Conservation (phyloP, 2,888 invertebrate species). For the Cephus runcator region DNA sequence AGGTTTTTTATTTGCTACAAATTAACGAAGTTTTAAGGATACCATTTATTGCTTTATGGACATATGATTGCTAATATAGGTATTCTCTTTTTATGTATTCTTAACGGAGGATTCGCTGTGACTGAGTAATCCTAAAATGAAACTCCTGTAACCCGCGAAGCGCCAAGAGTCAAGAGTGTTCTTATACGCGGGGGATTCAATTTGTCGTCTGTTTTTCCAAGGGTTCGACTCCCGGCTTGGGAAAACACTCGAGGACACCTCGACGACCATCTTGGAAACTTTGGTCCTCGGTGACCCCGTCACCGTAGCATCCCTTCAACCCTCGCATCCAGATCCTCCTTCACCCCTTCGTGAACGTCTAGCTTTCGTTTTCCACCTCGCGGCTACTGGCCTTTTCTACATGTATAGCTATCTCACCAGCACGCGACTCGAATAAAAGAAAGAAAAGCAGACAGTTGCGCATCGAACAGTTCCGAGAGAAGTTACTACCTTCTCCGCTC, state of each 20-base stretch:
- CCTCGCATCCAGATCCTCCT: conserved; percentile 7
- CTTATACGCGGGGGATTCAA: conserved; percentile 61
- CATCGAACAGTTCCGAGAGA: no score
- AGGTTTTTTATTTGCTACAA: no score
- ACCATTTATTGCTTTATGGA: no score
- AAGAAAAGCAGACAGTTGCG: no score
- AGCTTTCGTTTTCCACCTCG: neutral
- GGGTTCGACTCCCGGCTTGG: conserved; percentile 65
- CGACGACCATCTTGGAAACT: conserved; percentile 53
- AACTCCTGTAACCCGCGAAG: conserved; percentile 2
- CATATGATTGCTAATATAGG: no score
- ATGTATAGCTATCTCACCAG: no score
- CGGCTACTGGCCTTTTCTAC: no score
- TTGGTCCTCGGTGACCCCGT: conserved; percentile 16
- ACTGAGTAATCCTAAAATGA: conserved; percentile 7
- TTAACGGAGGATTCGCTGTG: no score
- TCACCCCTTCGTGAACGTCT: neutral
- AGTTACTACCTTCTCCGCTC: no score
- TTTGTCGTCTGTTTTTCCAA: conserved; percentile 65
- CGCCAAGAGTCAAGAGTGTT: conserved; percentile 29
- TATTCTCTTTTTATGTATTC: no score
- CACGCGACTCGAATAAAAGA: no score
- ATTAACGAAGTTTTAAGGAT: no score
- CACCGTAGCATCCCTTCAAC: conserved; percentile 11
- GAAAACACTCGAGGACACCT: conserved; percentile 64